Percentiles rank a stretch among this genome's conserved stretches.
These are phyloP conservation scores for Eupithecia insigniata DNA, from an alignment of 2,888 invertebrate species.

Conservation along the genomic window DNA sequence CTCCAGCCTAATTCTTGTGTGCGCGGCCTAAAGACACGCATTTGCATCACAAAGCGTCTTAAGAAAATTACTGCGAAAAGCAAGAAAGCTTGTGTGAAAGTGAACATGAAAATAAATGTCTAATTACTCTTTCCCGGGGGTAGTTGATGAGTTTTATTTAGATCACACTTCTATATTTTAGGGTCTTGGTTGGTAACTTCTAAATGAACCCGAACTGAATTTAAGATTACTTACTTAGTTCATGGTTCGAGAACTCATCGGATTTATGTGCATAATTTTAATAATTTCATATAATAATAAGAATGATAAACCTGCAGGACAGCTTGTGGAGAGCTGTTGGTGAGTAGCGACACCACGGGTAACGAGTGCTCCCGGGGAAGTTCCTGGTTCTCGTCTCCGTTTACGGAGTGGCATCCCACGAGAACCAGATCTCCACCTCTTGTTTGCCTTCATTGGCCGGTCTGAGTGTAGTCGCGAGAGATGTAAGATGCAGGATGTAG, in stretches of 20 bases:
- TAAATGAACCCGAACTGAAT: not conserved
- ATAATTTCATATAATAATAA: too few relatives aligned
- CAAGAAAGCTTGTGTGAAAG: constrained; percentile 10
- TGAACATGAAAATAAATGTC: constrained; percentile 9
- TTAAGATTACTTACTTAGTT: not conserved
- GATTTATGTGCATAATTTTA: not conserved
- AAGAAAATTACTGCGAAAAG: constrained; percentile 23
- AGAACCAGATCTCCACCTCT: too few relatives aligned
- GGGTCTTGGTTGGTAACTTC: not conserved
- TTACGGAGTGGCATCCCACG: too few relatives aligned
- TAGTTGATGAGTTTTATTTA: not conserved
- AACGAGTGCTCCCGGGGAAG: too few relatives aligned
- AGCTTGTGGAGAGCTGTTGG: too few relatives aligned
- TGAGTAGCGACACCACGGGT: too few relatives aligned
- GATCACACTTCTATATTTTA: not conserved
- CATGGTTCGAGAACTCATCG: not conserved
- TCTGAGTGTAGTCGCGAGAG: too few relatives aligned
- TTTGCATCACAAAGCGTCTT: constrained; percentile 73
- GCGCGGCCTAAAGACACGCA: constrained; percentile 41
- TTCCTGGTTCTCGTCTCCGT: too few relatives aligned
- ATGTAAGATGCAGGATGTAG: too few relatives aligned
- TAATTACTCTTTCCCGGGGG: constrained; percentile 5
- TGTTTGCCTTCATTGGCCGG: too few relatives aligned
- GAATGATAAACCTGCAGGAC: too few relatives aligned
- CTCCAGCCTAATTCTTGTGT: constrained; percentile 38